These are phyloP conservation scores for Nesogale talazaci DNA, from an alignment of 2,113 vertebrate genomes.

Conservation along the genomic window DNA sequence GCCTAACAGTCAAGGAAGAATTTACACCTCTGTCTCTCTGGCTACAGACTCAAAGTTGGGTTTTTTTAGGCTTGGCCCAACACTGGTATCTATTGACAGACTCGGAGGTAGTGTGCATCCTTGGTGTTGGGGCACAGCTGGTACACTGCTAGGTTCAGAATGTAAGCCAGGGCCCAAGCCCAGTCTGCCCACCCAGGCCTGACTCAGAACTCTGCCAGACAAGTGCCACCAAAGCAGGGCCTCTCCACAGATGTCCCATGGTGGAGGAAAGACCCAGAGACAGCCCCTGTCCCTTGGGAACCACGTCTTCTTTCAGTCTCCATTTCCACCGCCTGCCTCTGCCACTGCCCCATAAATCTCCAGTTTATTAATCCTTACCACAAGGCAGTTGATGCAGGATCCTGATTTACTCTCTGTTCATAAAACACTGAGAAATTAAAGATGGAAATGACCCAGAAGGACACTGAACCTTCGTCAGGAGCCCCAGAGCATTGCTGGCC, in stretches of 20 bases:
- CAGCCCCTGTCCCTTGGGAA: conserved; percentile 44
- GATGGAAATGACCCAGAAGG: conserved; percentile 76
- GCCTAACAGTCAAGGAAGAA: background rate
- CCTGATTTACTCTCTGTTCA: conserved; percentile 81
- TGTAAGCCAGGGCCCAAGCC: background rate
- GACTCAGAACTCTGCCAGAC: background rate
- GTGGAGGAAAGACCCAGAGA: background rate
- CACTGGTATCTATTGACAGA: background rate
- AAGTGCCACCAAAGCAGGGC: background rate
- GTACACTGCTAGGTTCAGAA: background rate
- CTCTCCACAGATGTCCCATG: background rate
- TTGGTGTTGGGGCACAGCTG: background rate
- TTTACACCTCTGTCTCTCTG: background rate
- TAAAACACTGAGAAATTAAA: conserved; percentile 79
- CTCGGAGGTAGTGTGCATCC: background rate
- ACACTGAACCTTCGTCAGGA: conserved; percentile 27
- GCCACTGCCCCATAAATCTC: conserved; percentile 74
- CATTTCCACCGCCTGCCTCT: conserved; percentile 47
- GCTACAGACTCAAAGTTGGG: background rate
- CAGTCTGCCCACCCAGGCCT: background rate
- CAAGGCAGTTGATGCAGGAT: conserved; percentile 50
- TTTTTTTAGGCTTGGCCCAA: background rate
- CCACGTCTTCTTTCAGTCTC: conserved; percentile 8
- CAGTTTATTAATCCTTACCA: conserved; percentile 80
- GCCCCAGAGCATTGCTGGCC: conserved; percentile 49